A percentile compares a stretch with the other conserved stretches of the same genome.
Conservation (phyloP, 1,140 invertebrate genomes). For the Zophobas atratus region DNA sequence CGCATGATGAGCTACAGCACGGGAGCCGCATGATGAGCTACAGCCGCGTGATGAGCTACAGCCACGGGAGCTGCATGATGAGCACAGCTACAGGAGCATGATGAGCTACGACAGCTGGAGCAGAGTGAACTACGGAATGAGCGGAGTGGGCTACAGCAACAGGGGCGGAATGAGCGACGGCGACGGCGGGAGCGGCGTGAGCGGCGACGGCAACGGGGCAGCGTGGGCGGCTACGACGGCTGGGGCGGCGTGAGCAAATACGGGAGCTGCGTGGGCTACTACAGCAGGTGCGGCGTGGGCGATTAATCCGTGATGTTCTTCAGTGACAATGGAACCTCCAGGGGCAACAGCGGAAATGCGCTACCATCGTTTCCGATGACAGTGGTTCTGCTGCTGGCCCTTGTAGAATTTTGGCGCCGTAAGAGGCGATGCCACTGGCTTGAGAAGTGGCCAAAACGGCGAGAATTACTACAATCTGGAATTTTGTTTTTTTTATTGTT, state of each 20-base stretch:
- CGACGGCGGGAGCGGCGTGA: slow-evolving; percentile 8
- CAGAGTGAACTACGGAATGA: slow-evolving; percentile 3
- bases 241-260: background rate
- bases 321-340: slow-evolving; percentile 59
- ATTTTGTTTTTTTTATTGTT: slow-evolving; percentile 11
- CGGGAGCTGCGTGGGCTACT: slow-evolving; percentile 30
- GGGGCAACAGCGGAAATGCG: slow-evolving; percentile 56
- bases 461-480: slow-evolving; percentile 54
- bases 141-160: slow-evolving; percentile 24
- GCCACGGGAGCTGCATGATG: slow-evolving; percentile 6
- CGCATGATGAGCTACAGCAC: slow-evolving; percentile 5
- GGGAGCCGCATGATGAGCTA: background rate
- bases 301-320: slow-evolving; percentile 55
- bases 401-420: slow-evolving; percentile 56
- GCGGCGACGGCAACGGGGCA: slow-evolving; percentile 21
- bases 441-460: slow-evolving; percentile 55
- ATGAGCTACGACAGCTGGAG: slow-evolving; percentile 15
- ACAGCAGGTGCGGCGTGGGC: slow-evolving; percentile 50
- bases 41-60: slow-evolving; percentile 10
- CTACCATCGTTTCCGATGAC: slow-evolving; percentile 60
- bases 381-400: slow-evolving; percentile 58
- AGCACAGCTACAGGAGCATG: slow-evolving; percentile 5
- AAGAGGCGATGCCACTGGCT: slow-evolving; percentile 49
- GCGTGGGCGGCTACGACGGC: slow-evolving; percentile 6
- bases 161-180: background rate